Percentiles rank a stretch among this genome's conserved stretches.
phyloP scores from a whole-genome alignment of 2,113 vertebrate species.

The Brachypteracias leptosomus region DNA sequence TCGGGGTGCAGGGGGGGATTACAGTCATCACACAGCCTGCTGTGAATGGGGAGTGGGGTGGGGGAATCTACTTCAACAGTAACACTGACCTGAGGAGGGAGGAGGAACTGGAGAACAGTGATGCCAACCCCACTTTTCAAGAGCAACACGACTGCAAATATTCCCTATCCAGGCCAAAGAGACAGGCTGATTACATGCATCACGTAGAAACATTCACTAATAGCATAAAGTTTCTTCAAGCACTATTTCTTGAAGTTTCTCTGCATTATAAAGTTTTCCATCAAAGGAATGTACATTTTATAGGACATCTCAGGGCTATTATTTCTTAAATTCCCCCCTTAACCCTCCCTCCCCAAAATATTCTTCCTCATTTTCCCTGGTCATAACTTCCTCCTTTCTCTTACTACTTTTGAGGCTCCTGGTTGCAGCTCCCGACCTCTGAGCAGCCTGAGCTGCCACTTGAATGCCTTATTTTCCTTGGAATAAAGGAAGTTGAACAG shows the following conservation, averaged over 20 bases:
- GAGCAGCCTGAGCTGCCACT: conserved; percentile 20
- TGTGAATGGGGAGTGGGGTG: neutral
- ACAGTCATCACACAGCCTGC: conserved; percentile 49
- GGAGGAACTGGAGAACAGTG: conserved; percentile 42
- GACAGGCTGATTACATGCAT: conserved; percentile 38
- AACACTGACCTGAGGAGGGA: conserved; percentile 30
- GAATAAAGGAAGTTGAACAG: conserved; percentile 52
- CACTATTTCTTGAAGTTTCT: conserved; percentile 48
- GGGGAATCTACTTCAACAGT: neutral
- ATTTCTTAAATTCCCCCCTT: neutral
- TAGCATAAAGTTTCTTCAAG: conserved; percentile 39
- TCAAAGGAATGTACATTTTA: conserved; percentile 32
- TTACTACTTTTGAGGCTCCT: conserved; percentile 10
- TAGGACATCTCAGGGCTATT: conserved; percentile 31
- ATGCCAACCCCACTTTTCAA: conserved; percentile 29
- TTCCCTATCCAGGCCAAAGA: neutral
- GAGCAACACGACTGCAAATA: conserved; percentile 23
- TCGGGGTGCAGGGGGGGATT: neutral
- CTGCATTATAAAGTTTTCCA: conserved; percentile 31
- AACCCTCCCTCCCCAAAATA: conserved; percentile 18
- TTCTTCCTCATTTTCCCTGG: conserved; percentile 2
- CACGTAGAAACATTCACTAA: conserved; percentile 4
- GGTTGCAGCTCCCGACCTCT: neutral
- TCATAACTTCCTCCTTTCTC: neutral
- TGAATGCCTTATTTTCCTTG: conserved; percentile 27